phyloP scores from a whole-genome alignment of 2,113 vertebrate species.

The Cyanoliseus patagonus region DNA sequence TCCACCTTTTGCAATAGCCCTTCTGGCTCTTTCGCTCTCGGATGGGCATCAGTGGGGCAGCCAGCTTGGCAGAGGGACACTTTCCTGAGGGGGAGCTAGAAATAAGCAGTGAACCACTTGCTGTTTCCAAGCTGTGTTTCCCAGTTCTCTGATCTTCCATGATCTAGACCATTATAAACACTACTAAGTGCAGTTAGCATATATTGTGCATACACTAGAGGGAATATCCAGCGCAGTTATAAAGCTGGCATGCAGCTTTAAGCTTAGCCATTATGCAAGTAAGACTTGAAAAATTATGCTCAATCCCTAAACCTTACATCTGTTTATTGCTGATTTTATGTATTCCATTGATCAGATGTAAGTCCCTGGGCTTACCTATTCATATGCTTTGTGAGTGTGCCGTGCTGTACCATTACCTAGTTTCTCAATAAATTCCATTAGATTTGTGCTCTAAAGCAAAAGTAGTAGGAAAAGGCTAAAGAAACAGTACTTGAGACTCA shows the following conservation, averaged over 20 bases:
- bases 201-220: neutral
- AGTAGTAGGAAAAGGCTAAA: neutral
- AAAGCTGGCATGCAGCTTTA: neutral
- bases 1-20: neutral
- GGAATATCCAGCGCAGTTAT: neutral
- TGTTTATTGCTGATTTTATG: neutral
- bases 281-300: neutral
- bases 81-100: neutral
- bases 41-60: neutral
- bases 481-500: neutral
- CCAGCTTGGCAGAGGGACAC: neutral
- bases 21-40: neutral
- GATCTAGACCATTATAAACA: neutral
- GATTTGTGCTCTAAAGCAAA: neutral
- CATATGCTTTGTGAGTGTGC: neutral
- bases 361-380: neutral
- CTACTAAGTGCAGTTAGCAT: neutral
- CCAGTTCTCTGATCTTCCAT: neutral
- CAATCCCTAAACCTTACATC: neutral
- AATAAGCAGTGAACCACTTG: neutral
- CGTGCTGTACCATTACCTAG: neutral
- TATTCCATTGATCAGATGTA: neutral
- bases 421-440: neutral
- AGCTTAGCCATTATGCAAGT: neutral
- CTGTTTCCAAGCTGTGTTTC: neutral